Conservation (phyloP, 2,113 vertebrate species). For the Electrona antarctica region DNA sequence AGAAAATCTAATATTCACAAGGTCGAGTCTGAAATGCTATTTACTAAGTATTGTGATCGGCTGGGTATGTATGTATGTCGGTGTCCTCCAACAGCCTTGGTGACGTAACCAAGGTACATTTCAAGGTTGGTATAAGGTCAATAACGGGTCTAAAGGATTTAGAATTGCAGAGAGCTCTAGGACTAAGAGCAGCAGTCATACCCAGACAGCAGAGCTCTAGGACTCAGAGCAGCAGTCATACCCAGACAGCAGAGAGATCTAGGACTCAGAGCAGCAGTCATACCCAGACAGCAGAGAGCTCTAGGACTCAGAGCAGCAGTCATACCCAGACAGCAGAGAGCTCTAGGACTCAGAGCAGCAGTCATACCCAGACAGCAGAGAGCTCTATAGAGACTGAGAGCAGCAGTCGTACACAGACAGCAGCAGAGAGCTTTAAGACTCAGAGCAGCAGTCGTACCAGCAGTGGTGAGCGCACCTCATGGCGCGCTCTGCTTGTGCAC, state of each 20-base stretch:
- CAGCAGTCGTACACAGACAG: no score
- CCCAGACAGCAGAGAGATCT: neutral
- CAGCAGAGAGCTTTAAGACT: neutral
- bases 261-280: neutral
- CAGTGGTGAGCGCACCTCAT: no score
- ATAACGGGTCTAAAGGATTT: neutral
- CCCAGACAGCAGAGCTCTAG: neutral
- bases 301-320: no score
- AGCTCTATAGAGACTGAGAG: no score
- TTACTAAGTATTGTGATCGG: neutral
- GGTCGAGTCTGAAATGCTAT: neutral
- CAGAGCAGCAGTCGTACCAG: neutral
- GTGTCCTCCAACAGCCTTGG: no score
- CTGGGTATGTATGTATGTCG: no score
- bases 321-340: neutral
- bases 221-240: no score
- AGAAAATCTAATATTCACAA: no score
- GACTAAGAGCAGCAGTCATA: neutral
- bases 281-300: no score
- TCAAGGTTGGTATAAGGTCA: no score
- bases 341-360: neutral
- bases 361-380: neutral
- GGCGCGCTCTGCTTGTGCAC: no score
- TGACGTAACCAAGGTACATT: no score
- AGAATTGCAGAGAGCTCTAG: neutral